Conservation (phyloP, 2,113 vertebrate species). For the Sialia sialis region DNA sequence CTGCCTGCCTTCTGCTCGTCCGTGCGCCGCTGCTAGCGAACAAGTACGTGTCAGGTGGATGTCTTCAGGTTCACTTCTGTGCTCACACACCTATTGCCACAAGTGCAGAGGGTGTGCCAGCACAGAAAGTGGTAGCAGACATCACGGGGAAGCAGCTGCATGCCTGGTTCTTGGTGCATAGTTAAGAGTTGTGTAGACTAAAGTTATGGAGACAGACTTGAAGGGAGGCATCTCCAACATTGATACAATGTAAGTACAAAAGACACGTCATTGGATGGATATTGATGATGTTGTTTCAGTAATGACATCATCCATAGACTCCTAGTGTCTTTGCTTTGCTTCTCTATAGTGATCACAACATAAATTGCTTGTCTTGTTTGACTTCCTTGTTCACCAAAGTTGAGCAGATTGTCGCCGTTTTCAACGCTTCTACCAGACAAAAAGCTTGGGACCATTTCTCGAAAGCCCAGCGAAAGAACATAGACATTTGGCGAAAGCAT, state of each 20-base stretch:
- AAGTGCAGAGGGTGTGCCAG: background rate
- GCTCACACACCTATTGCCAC: background rate
- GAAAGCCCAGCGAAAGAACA: slow-evolving; percentile 99
- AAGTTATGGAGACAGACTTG: slow-evolving; percentile 79
- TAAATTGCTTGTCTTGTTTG: slow-evolving; percentile 99
- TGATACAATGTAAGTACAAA: slow-evolving; percentile 82
- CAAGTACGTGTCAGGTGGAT: fast-evolving
- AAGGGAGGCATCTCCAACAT: slow-evolving; percentile 75
- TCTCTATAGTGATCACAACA: slow-evolving; percentile 86
- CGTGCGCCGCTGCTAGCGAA: fast-evolving
- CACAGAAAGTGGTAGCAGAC: background rate
- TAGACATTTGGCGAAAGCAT: slow-evolving; percentile 99
- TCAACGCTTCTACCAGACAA: slow-evolving; percentile 97
- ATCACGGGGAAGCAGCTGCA: background rate
- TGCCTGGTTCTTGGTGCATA: background rate
- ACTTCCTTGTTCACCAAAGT: slow-evolving; percentile 96
- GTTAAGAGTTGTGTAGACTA: slow-evolving; percentile 57
- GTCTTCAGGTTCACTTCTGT: background rate
- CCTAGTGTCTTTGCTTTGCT: slow-evolving; percentile 87
- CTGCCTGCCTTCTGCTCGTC: background rate
- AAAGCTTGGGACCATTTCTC: slow-evolving; percentile 99
- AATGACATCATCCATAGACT: slow-evolving; percentile 79
- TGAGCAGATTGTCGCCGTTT: slow-evolving; percentile 99
- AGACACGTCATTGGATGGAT: slow-evolving; percentile 77
- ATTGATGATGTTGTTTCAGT: slow-evolving; percentile 78